Evolutionary conservation across 92 coral and sea anemone species (phyloP), one percentile per base, ranked within the genome.

Genomic region (Scolanthus callimorphus): DNA sequence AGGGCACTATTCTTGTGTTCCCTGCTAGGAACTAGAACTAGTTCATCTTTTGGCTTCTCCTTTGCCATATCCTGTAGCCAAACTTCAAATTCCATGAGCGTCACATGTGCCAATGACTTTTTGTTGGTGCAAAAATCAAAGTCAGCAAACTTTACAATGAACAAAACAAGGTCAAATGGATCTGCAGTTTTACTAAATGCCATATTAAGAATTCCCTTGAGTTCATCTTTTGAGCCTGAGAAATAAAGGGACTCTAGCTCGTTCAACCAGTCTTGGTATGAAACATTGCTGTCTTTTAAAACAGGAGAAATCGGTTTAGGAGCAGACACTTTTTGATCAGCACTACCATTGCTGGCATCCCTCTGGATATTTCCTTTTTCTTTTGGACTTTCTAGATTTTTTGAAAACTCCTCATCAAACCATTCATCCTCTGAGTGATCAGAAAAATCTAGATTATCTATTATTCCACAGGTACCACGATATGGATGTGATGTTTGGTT

Each of bases 61-160:
- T 64, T 61, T 1, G 70, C 63, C 41, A 73, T 55, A n/a, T 57
- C 60, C 39, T 78, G 63, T 31, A 73, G 64, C 96, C 83, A 92
- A 28, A 69, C 67, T 43, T 82, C 91, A 70, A 69, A 92, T 69
- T 85, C 89, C 15, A 69, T 69, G 41, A 92, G 74, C 23, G 84
- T 79, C 17, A 88, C 39, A 68, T 92, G 85, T 39, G 91, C 89
- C 25, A 92, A 57, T 4, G 98, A 92, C 61, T 92, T 92, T 58
- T 92, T 92, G 31, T 79, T 78, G 51, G 79, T 31, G 38, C 74
- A 80, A 55, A 72, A 46, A 60, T 87, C 95, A 83, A 77, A 85
- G 29, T 85, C 74, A 3, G 95, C 89, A 78, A 61, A 68, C 20
- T 39, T 60, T 53, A 83, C 62, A 2, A 83, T 51, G 37, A 38